A percentile compares a stretch with the other conserved stretches of the same genome.
Evolutionary conservation across 2,888 invertebrate genomes (phyloP).

Genomic region (Clepsis dumicolana): DNA sequence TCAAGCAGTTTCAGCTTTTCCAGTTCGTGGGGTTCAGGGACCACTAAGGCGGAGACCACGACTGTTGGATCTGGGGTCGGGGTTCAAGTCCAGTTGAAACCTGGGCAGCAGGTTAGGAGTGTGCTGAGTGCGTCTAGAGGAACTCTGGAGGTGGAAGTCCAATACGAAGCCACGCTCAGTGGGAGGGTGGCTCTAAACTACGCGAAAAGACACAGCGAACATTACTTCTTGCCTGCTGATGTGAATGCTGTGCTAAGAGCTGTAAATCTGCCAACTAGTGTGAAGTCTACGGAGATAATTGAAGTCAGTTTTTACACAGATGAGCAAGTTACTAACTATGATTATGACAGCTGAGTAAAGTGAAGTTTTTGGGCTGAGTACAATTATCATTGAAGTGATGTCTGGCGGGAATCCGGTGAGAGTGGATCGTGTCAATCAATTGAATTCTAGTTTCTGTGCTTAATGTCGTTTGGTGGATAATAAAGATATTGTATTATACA

Average conservation of each 20-base stretch:
- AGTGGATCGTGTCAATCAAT: no score
- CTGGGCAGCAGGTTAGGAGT: neutral
- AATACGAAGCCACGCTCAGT: neutral
- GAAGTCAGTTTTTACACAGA: conserved; percentile 20
- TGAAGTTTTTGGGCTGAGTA: no score
- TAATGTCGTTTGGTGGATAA: no score
- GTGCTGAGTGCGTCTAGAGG: neutral
- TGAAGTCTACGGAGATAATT: conserved; percentile 3
- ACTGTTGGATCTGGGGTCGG: neutral
- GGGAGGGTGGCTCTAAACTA: conserved; percentile 10
- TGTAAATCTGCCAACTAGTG: neutral
- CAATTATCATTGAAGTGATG: no score
- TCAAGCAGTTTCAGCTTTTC: neutral
- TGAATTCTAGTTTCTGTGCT: no score
- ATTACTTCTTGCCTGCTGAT: conserved; percentile 20
- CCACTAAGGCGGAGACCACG: neutral
- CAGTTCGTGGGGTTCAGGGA: neutral
- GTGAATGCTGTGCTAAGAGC: conserved; percentile 16
- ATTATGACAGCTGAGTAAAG: neutral
- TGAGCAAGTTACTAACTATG: neutral
- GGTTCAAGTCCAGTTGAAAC: neutral
- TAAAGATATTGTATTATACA: no score
- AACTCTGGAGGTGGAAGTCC: neutral
- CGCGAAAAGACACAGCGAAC: neutral
- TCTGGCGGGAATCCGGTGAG: no score